Evolutionary conservation across 2,888 invertebrate species (phyloP).

Genomic region (Tetheella fluctuosa): DNA sequence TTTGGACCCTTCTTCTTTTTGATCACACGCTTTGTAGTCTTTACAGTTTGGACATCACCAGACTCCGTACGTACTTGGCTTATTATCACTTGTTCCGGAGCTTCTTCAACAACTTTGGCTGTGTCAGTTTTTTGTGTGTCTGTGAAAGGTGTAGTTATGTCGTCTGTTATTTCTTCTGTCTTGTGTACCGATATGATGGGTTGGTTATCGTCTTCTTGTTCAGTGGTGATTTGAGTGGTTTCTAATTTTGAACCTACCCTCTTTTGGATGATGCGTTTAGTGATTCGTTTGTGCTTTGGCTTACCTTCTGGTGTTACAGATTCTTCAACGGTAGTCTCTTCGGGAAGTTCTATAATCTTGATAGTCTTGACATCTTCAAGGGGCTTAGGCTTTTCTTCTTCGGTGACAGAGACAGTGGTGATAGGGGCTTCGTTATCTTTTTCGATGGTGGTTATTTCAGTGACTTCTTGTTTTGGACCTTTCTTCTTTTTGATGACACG

Average conservation of each 20-base stretch:
- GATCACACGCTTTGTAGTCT: conserved; percentile 44
- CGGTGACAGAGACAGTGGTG: conserved; percentile 53
- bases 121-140: conserved; percentile 22
- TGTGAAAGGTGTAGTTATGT: conserved; percentile 30
- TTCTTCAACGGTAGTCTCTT: conserved; percentile 25
- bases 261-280: conserved; percentile 37
- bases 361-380: conserved; percentile 16
- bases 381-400: conserved; percentile 54
- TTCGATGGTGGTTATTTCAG: conserved; percentile 73
- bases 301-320: conserved; percentile 31
- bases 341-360: conserved; percentile 21
- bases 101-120: conserved; percentile 36
- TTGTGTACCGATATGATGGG: conserved; percentile 50
- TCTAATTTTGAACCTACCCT: conserved; percentile 53
- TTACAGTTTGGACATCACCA: conserved; percentile 30
- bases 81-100: conserved; percentile 39
- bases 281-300: conserved; percentile 39
- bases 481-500: conserved; percentile 65
- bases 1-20: conserved; percentile 44
- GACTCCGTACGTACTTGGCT: conserved; percentile 37
- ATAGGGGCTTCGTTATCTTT: conserved; percentile 61
- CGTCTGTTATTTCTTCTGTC: conserved; percentile 34
- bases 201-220: conserved; percentile 43
- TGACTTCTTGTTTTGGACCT: conserved; percentile 58
- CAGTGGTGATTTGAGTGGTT: conserved; percentile 50